phyloP scores from a whole-genome alignment of 2,797 vertebrate genomes.

The Macropodus opercularis region DNA sequence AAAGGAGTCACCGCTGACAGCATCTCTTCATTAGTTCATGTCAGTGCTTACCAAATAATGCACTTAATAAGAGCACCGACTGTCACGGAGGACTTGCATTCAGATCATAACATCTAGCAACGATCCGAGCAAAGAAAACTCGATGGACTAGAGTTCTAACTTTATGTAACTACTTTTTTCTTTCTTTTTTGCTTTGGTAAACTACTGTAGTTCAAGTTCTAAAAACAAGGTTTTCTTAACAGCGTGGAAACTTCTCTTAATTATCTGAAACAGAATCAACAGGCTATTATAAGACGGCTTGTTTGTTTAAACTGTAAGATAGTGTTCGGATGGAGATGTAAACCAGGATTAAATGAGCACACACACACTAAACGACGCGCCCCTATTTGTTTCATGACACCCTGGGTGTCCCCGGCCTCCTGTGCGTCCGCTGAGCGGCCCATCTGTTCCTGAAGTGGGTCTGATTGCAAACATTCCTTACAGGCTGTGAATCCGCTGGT shows the following conservation, averaged over 20 bases:
- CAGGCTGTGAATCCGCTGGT: conserved; percentile 64
- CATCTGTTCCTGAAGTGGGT: conserved; percentile 71
- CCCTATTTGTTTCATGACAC: conserved; percentile 39
- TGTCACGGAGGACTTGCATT: not conserved
- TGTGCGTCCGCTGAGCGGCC: conserved; percentile 48
- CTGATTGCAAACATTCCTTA: conserved; percentile 71
- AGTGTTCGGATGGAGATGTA: no score
- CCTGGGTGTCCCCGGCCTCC: conserved; percentile 46
- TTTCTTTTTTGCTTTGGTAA: no score
- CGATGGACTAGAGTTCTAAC: not conserved
- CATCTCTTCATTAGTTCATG: conserved; percentile 5
- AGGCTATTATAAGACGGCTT: no score
- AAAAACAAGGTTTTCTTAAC: no score
- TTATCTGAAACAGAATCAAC: no score
- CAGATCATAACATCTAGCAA: not conserved
- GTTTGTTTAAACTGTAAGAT: no score
- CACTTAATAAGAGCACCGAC: not conserved
- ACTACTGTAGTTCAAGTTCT: no score
- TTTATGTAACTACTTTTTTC: no score
- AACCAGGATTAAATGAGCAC: no score
- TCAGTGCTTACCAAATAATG: conserved; percentile 9
- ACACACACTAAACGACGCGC: conserved; percentile 10
- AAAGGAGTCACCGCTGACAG: not conserved
- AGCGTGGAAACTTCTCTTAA: no score
- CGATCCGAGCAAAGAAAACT: conserved; percentile 1